Evolutionary conservation across 1,140 invertebrate species (phyloP).

Genomic region (Hetaerina americana): DNA sequence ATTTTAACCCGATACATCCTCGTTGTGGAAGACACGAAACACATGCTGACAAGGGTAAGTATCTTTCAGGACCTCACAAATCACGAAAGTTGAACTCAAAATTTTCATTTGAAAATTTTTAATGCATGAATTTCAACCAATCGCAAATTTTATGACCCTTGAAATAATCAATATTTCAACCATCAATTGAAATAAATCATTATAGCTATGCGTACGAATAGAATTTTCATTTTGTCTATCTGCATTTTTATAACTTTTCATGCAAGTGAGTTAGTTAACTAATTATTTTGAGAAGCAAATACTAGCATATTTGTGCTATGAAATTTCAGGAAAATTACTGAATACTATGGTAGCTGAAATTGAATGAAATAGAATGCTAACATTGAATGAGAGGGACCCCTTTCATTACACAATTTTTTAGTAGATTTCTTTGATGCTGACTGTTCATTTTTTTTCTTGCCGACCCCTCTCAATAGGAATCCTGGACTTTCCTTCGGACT

Average conservation of each 20-base stretch:
- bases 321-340: background rate
- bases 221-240: too few species aligned
- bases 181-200: too few species aligned
- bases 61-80: background rate
- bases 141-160: too few species aligned
- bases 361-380: too few species aligned
- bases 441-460: slow-evolving; percentile 8
- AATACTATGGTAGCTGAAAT: too few species aligned
- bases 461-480: slow-evolving; percentile 27
- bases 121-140: too few species aligned
- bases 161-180: too few species aligned
- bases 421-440: background rate
- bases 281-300: background rate
- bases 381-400: too few species aligned
- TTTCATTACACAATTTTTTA: too few species aligned
- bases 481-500: slow-evolving; percentile 40
- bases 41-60: slow-evolving; percentile 33
- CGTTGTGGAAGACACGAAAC: slow-evolving; percentile 38
- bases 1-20: slow-evolving; percentile 35
- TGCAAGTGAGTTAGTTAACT: too few species aligned
- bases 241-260: too few species aligned
- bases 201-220: too few species aligned
- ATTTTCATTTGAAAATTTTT: background rate
- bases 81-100: background rate
- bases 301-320: background rate